These are phyloP conservation scores for Tiphia femorata DNA, from an alignment of 2,888 invertebrate genomes.

Conservation along the genomic window DNA sequence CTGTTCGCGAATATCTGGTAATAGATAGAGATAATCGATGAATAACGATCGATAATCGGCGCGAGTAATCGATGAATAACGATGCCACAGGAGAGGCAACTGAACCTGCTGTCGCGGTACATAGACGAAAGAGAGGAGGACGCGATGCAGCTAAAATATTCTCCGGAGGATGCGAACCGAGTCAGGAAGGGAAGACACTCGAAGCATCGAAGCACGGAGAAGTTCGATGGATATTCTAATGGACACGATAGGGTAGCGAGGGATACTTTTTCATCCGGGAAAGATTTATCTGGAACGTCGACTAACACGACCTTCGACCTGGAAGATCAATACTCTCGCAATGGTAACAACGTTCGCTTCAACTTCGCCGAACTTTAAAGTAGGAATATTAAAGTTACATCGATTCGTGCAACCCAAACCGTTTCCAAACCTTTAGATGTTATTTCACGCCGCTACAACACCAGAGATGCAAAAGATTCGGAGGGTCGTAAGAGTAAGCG, in stretches of 20 bases:
- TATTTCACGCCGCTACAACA: too few relatives aligned
- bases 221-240: slow-evolving; percentile 13
- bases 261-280: neutral
- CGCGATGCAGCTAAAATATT: too few relatives aligned
- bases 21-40: neutral
- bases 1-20: slow-evolving; percentile 59
- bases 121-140: slow-evolving; percentile 25
- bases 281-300: slow-evolving; percentile 6
- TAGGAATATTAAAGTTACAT: too few relatives aligned
- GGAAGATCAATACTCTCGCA: neutral
- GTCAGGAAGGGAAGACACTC: neutral
- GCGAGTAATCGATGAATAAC: slow-evolving; percentile 38
- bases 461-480: too few relatives aligned
- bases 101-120: slow-evolving; percentile 41
- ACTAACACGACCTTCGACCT: neutral
- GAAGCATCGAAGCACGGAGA: slow-evolving; percentile 1
- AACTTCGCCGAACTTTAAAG: too few relatives aligned
- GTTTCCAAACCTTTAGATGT: too few relatives aligned
- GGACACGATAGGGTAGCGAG: slow-evolving; percentile 6
- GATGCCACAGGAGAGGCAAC: slow-evolving; percentile 36
- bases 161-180: too few relatives aligned
- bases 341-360: too few relatives aligned
- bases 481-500: too few relatives aligned
- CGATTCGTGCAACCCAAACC: too few relatives aligned
- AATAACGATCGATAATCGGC: neutral